Conservation (phyloP, 1,140 invertebrate species). For the Ceratitis capitata region DNA sequence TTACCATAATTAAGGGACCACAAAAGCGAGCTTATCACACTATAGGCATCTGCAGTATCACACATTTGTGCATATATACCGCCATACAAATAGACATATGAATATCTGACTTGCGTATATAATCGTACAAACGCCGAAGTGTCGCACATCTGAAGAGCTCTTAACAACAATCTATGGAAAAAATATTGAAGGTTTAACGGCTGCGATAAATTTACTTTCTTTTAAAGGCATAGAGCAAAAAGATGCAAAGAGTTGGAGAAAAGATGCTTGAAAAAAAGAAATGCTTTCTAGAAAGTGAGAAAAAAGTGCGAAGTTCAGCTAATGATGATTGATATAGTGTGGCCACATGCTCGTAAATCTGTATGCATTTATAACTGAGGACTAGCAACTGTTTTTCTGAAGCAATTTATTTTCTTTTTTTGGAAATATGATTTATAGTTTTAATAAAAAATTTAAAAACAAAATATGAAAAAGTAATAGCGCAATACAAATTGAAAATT, state of each 20-base stretch:
- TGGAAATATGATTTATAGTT: not conserved
- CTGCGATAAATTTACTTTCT: not conserved
- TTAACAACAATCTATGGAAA: not conserved
- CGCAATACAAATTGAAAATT: not conserved
- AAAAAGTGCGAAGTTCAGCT: not conserved
- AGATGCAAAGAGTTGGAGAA: not conserved
- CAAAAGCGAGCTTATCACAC: not conserved
- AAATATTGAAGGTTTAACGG: not conserved
- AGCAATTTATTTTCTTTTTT: not conserved
- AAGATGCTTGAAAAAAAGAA: not conserved
- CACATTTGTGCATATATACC: not conserved
- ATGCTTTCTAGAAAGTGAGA: constrained; percentile 13
- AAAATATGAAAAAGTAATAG: not conserved
- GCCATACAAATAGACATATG: not conserved
- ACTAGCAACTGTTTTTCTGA: not conserved
- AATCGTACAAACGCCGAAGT: too few species aligned
- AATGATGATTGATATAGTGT: constrained; percentile 29
- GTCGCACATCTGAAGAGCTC: not conserved
- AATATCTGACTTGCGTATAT: too few species aligned
- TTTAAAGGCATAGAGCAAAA: not conserved
- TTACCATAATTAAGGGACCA: constrained; percentile 1
- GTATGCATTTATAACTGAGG: not conserved
- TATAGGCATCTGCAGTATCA: not conserved
- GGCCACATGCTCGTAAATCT: not conserved
- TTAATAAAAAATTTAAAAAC: not conserved